These are phyloP conservation scores for Onychorhynchus coronatus DNA, from an alignment of 2,113 vertebrate species.

Conservation along the genomic window DNA sequence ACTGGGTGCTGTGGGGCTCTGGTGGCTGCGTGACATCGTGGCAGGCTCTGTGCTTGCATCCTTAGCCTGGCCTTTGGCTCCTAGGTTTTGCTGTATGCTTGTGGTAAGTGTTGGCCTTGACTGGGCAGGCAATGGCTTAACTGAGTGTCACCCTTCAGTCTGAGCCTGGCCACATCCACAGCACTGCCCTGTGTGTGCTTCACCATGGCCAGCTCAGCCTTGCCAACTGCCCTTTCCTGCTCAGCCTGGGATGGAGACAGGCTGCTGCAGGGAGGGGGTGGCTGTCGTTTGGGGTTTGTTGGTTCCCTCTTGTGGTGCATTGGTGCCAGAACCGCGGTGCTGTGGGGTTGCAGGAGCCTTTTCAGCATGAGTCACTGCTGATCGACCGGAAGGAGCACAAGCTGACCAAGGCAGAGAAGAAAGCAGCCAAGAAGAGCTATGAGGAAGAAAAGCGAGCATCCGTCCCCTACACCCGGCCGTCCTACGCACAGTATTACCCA, in stretches of 20 bases:
- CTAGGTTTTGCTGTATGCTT: background rate
- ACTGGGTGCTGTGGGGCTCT: background rate
- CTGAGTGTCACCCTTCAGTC: background rate
- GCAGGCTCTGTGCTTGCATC: background rate
- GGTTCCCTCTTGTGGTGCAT: constrained; percentile 21
- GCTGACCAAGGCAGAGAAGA: constrained; percentile 97
- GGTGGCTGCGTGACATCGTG: background rate
- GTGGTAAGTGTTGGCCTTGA: background rate
- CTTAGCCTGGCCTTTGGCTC: background rate
- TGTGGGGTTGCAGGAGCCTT: constrained; percentile 83
- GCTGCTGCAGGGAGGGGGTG: background rate
- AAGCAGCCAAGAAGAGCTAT: constrained; percentile 97
- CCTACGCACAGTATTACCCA: constrained; percentile 97
- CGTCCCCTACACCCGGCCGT: constrained; percentile 93
- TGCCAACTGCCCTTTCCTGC: background rate
- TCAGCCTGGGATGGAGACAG: background rate
- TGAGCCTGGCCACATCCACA: background rate
- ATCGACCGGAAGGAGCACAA: constrained; percentile 96
- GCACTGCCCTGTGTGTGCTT: fast-evolving
- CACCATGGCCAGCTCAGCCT: background rate
- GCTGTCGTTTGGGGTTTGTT: background rate
- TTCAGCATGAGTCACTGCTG: constrained; percentile 95
- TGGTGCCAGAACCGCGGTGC: background rate
- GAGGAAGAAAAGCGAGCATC: constrained; percentile 98
- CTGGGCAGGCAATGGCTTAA: background rate